Evolutionary conservation across 1,140 invertebrate genomes (phyloP).

Genomic region (Drosophila subobscura): DNA sequence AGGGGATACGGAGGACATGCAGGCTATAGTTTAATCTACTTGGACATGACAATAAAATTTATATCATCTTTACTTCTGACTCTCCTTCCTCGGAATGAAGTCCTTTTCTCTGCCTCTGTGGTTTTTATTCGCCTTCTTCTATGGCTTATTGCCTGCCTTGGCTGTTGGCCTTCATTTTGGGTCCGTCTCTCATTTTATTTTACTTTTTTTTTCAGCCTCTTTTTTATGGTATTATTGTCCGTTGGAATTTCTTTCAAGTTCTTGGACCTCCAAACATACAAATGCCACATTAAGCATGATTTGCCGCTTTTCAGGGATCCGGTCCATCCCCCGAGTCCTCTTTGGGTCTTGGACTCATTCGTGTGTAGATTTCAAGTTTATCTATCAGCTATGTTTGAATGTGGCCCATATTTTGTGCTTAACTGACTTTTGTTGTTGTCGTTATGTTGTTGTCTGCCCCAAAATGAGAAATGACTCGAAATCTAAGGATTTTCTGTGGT

Average conservation of each 20-base stretch:
- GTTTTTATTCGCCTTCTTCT: slow-evolving; percentile 71
- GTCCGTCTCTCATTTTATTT: slow-evolving; percentile 25
- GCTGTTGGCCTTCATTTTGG: slow-evolving; percentile 26
- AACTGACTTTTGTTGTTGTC: slow-evolving; percentile 65
- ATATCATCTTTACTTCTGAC: slow-evolving; percentile 71
- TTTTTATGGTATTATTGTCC: slow-evolving; percentile 66
- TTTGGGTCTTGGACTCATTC: slow-evolving; percentile 52
- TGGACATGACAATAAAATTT: slow-evolving; percentile 82
- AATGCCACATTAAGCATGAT: slow-evolving; percentile 82
- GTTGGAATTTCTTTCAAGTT: slow-evolving; percentile 70
- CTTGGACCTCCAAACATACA: slow-evolving; percentile 60
- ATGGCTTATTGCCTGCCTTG: slow-evolving; percentile 25
- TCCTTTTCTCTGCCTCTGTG: slow-evolving; percentile 70
- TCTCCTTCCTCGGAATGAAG: slow-evolving; percentile 55
- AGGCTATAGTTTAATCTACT: slow-evolving; percentile 79
- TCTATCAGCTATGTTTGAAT: slow-evolving; percentile 70
- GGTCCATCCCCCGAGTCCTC: slow-evolving; percentile 39
- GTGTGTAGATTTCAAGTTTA: slow-evolving; percentile 68
- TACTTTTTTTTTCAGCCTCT: slow-evolving; percentile 74
- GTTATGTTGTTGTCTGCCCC: background rate
- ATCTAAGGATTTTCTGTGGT: slow-evolving; percentile 29
- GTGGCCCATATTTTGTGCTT: slow-evolving; percentile 67
- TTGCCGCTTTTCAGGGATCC: slow-evolving; percentile 72
- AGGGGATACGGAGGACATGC: slow-evolving; percentile 42
- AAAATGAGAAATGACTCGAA: slow-evolving; percentile 38